Evolutionary conservation across 2,113 vertebrate species (phyloP).

Genomic region (Microtus pennsylvanicus): DNA sequence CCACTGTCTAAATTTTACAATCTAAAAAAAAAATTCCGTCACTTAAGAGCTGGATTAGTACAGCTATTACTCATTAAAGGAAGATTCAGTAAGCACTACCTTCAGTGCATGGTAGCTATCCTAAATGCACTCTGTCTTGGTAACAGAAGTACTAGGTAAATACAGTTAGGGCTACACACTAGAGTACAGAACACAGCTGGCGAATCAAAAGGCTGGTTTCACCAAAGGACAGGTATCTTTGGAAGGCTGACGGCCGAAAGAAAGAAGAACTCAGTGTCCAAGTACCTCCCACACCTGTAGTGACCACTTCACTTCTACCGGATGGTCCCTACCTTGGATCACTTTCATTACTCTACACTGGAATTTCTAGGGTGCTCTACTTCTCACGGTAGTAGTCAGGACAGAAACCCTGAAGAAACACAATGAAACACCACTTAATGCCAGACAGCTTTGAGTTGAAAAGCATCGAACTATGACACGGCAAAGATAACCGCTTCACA

Average conservation of each 20-base stretch:
- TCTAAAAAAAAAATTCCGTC: background rate
- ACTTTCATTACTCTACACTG: constrained; percentile 2
- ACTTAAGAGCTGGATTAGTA: constrained; percentile 46
- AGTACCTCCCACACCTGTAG: background rate
- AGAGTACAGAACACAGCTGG: background rate
- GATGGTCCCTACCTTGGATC: background rate
- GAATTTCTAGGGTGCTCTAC: constrained; percentile 47
- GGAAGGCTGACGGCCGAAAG: background rate
- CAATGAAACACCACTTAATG: constrained; percentile 37
- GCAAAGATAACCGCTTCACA: constrained; percentile 20
- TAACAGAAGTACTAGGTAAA: background rate
- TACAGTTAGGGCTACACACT: background rate
- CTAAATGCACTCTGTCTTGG: background rate
- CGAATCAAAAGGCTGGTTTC: background rate
- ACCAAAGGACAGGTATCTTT: background rate
- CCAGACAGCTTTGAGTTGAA: background rate
- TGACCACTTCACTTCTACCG: constrained; percentile 35
- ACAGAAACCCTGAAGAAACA: constrained; percentile 57
- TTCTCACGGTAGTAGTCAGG: constrained; percentile 45
- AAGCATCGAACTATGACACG: constrained; percentile 61
- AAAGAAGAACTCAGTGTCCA: background rate
- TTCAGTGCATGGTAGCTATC: background rate
- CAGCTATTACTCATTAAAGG: constrained; percentile 47
- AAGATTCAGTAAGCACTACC: background rate
- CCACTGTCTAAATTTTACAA: constrained; percentile 37